Conservation (phyloP, 2,888 invertebrate species). For the Drosophila borborema region DNA sequence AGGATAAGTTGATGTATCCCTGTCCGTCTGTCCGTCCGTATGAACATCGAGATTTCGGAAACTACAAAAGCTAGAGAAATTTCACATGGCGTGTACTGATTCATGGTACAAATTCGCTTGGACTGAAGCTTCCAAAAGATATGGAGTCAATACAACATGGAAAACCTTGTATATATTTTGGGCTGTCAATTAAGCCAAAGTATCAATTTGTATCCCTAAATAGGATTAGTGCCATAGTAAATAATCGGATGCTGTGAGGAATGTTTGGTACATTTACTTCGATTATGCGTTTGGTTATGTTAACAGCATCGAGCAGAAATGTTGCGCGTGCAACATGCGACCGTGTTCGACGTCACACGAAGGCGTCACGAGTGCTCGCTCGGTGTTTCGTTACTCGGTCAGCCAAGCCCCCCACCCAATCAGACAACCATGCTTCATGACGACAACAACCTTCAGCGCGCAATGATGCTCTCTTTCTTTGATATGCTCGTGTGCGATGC, state of each 20-base stretch:
- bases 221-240: conserved; percentile 13
- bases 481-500: not conserved
- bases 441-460: not conserved
- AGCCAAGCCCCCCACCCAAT: conserved; percentile 6
- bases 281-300: conserved; percentile 12
- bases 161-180: not conserved
- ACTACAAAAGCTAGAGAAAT: no score
- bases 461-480: conserved; percentile 23
- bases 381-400: conserved; percentile 42
- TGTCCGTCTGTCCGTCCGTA: no score
- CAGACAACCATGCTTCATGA: not conserved
- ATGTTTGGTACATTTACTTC: not conserved
- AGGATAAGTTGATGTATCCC: no score
- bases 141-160: no score
- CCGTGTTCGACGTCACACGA: conserved; percentile 23
- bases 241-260: conserved; percentile 9
- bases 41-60: no score
- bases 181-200: not conserved
- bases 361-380: conserved; percentile 14
- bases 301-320: conserved; percentile 32
- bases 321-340: conserved; percentile 17
- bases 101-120: no score
- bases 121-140: no score
- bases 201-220: not conserved
- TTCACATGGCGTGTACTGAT: no score